These are phyloP conservation scores for Melipona beecheii DNA, from an alignment of 2,888 invertebrate species.

Conservation along the genomic window DNA sequence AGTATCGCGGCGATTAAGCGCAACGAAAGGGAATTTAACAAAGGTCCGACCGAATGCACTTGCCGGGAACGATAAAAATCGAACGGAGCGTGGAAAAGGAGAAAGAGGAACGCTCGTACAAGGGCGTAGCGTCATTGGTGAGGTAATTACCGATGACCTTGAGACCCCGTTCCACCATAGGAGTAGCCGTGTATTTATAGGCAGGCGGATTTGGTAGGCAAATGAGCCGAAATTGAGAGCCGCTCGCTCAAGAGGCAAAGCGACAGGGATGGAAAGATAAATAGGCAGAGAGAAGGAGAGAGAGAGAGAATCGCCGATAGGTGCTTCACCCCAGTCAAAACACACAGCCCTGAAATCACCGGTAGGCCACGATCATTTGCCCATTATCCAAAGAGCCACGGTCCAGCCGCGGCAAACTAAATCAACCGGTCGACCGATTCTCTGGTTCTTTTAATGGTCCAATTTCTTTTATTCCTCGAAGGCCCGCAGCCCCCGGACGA, in stretches of 20 bases:
- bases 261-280: constrained; percentile 18
- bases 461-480: constrained; percentile 52
- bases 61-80: constrained; percentile 24
- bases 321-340: constrained; percentile 43
- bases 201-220: constrained; percentile 73
- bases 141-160: constrained; percentile 70
- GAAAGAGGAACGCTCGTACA: constrained; percentile 45
- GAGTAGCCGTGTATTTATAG: constrained; percentile 68
- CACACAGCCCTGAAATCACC: constrained; percentile 62
- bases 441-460: constrained; percentile 60
- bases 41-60: background rate
- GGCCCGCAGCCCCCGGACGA: background rate
- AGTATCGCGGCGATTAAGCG: background rate
- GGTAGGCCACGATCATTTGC: constrained; percentile 72
- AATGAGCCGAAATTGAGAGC: constrained; percentile 75
- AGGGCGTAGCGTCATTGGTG: constrained; percentile 54
- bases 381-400: constrained; percentile 62
- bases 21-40: background rate
- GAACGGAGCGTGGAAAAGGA: constrained; percentile 29
- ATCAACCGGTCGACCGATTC: constrained; percentile 56
- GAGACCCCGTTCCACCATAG: constrained; percentile 68
- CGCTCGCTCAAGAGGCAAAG: constrained; percentile 38
- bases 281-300: constrained; percentile 17
- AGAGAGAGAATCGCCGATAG: constrained; percentile 43
- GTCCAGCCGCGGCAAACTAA: constrained; percentile 58